A percentile compares a stretch with the other conserved stretches of the same genome.
These are phyloP conservation scores for Drosophila seguyi DNA, from an alignment of 1,140 invertebrate genomes.

Conservation along the genomic window DNA sequence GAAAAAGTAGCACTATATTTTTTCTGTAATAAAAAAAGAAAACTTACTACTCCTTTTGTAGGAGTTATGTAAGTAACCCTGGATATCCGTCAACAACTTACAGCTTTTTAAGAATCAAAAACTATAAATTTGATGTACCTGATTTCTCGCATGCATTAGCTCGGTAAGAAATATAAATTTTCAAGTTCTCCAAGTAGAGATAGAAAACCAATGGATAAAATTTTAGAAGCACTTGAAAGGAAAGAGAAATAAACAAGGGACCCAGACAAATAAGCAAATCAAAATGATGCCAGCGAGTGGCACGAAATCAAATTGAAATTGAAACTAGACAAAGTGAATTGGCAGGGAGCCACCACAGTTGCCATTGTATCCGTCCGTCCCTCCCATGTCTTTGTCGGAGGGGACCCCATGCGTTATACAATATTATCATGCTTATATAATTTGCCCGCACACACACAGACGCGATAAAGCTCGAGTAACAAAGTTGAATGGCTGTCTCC, in stretches of 20 bases:
- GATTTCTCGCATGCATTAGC: conserved; percentile 3
- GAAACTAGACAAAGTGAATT: conserved; percentile 77
- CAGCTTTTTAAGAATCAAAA: background rate
- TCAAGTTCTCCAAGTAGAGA: conserved; percentile 19
- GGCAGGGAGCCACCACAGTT: conserved; percentile 26
- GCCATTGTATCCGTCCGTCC: conserved; percentile 2
- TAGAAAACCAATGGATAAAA: conserved; percentile 11
- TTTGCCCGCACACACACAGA: conserved; percentile 50
- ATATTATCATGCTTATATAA: conserved; percentile 80
- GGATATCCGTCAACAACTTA: background rate
- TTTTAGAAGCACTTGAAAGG: conserved; percentile 1
- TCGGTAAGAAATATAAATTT: conserved; percentile 35
- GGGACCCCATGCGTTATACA: conserved; percentile 60
- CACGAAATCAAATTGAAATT: conserved; percentile 75
- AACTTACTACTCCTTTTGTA: background rate
- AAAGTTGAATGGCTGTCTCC: conserved; percentile 73
- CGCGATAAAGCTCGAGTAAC: conserved; percentile 74
- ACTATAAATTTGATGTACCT: conserved; percentile 15
- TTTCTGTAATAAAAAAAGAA: background rate
- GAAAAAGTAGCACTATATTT: no score
- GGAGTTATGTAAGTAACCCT: background rate
- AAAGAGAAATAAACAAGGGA: conserved; percentile 22
- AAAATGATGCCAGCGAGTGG: conserved; percentile 48
- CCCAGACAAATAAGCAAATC: conserved; percentile 71
- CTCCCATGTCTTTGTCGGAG: background rate